These are phyloP conservation scores for Electrophaes corylata DNA, from an alignment of 2,888 invertebrate genomes.

Conservation along the genomic window DNA sequence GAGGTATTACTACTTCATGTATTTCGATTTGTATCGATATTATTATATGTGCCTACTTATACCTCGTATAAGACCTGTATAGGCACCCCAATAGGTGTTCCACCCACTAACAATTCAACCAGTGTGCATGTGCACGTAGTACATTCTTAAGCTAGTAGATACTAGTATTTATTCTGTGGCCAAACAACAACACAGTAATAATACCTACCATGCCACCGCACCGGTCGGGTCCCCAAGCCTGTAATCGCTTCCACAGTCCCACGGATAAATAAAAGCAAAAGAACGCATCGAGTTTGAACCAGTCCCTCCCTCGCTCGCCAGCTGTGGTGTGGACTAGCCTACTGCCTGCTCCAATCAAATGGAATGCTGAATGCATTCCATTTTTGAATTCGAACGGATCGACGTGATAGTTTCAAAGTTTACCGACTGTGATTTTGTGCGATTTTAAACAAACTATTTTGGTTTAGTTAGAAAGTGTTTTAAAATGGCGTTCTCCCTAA, in stretches of 20 bases:
- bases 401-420: background rate
- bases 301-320: conserved; percentile 45
- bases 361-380: too few relatives aligned
- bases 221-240: background rate
- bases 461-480: background rate
- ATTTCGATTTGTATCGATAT: too few relatives aligned
- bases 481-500: conserved; percentile 77
- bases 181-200: conserved; percentile 18
- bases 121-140: too few relatives aligned
- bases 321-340: conserved; percentile 30
- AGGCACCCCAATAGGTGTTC: too few relatives aligned
- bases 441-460: background rate
- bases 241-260: conserved; percentile 37
- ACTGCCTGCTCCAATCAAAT: too few relatives aligned
- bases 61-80: too few relatives aligned
- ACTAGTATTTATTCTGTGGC: conserved; percentile 13
- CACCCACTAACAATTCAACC: too few relatives aligned
- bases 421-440: background rate
- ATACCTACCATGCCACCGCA: too few relatives aligned
- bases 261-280: conserved; percentile 67
- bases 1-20: too few relatives aligned
- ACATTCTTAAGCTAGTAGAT: background rate
- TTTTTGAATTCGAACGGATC: conserved; percentile 19
- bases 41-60: too few relatives aligned
- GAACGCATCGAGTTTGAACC: conserved; percentile 58